phyloP scores from a whole-genome alignment of 30 jellyfish, hydroid and myxozoan genomes.

The Clytia hemisphaerica region DNA sequence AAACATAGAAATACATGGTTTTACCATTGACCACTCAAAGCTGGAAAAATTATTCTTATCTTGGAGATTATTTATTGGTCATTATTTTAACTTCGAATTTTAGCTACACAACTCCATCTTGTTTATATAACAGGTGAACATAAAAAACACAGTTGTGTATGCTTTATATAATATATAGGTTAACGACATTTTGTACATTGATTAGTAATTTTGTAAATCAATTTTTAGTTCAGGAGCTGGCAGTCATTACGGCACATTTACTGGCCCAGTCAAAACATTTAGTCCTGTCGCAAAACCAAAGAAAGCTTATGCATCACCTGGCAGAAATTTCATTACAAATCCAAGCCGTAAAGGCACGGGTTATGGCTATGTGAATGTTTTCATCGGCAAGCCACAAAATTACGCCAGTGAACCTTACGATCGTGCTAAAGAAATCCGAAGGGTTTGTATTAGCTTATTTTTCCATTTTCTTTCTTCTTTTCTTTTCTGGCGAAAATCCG shows the following conservation, averaged over 20 bases:
- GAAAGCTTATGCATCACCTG: slow-evolving; percentile 68
- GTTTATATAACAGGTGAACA: too few relatives aligned
- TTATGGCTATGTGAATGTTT: slow-evolving; percentile 88
- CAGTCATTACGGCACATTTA: slow-evolving; percentile 90
- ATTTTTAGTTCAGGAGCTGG: slow-evolving; percentile 82
- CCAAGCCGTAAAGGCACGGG: slow-evolving; percentile 93
- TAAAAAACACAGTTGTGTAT: too few relatives aligned
- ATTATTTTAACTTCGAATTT: too few relatives aligned
- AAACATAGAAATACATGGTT: too few relatives aligned
- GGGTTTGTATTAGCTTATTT: slow-evolving; percentile 29
- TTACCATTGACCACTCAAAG: too few relatives aligned
- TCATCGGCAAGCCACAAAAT: slow-evolving; percentile 82
- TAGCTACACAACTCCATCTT: too few relatives aligned
- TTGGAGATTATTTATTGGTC: too few relatives aligned
- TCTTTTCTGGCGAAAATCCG: too few relatives aligned
- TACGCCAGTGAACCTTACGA: slow-evolving; percentile 86
- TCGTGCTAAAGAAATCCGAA: slow-evolving; percentile 61
- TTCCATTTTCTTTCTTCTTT: neutral
- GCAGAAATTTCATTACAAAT: slow-evolving; percentile 75
- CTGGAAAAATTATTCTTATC: too few relatives aligned
- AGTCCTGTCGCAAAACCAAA: slow-evolving; percentile 50
- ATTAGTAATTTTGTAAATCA: too few relatives aligned
- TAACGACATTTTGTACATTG: too few relatives aligned
- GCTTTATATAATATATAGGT: too few relatives aligned
- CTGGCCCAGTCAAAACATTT: slow-evolving; percentile 67